phyloP scores from a whole-genome alignment of 2,113 vertebrate species.

The Cryptomyrus ogoouensis region DNA sequence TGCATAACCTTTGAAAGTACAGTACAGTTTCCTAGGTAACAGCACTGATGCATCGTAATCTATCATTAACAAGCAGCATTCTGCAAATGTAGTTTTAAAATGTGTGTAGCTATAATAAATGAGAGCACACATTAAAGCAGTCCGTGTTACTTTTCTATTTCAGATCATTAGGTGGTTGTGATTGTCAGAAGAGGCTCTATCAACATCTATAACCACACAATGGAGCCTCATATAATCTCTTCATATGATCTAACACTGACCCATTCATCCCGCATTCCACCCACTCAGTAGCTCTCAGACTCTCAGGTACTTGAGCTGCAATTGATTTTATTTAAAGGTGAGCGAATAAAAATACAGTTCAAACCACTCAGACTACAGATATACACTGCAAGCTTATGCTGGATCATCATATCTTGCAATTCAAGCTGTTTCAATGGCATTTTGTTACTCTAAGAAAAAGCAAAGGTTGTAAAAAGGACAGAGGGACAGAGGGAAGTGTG shows the following conservation, averaged over 20 bases:
- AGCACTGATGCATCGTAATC: background rate
- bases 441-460: background rate
- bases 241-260: background rate
- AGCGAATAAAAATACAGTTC: background rate
- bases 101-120: background rate
- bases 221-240: background rate
- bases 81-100: background rate
- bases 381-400: background rate
- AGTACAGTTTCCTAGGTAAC: background rate
- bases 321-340: conserved; percentile 1
- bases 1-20: background rate
- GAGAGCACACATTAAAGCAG: background rate
- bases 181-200: background rate
- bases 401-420: background rate
- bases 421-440: background rate
- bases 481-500: background rate
- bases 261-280: background rate
- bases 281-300: background rate
- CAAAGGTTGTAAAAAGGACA: background rate
- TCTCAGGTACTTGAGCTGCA: background rate
- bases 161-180: background rate
- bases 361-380: background rate
- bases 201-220: background rate
- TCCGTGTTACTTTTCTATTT: background rate
- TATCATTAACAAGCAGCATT: background rate